Base-by-base conservation (phyloP, 2,797 vertebrate genomes). In the Typhlichthys subterraneus region DNA sequence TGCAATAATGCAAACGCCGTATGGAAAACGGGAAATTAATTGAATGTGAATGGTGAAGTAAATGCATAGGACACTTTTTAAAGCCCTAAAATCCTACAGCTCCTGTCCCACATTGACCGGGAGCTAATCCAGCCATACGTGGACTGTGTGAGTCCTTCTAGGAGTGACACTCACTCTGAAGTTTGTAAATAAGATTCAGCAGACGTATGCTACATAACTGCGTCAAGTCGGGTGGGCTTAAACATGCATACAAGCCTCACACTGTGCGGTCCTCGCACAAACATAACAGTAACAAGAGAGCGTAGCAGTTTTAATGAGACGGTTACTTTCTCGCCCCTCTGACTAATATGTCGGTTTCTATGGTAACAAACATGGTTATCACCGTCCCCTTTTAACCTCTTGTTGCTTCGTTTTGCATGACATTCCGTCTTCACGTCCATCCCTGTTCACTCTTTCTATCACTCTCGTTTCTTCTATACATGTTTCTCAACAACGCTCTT, bases 211-310 rank as follows among this genome's bases (percentile, higher is more conserved):
- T 38, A 38, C 33, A 38, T 38, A 7, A 7, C 33, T 38, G 33
- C 1, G 3, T 38, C 33, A 11, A 4, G n/a, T 48, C 4, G 4
- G 46, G 46, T 11, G 46, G 12, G 46, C 12, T 12, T 48, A 12
- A 48, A 48, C 4, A 11, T 12, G 46, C 8, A 38, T 38, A 38
- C 33, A 38, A 38, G 46, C 1, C 46, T 11, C n/a, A 11, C 33
- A 69, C 72, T 80, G 74, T 77, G 33, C 8, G 33, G 8, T 2
- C 69, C 80, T 85, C 65, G 6, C 80, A 69, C 77, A 80, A 77
- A 83, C 80, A 85, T 65, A 88, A 87, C 82, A 88, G 75, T 84
- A 90, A 86, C 87, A 82, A 87, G 86, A 83, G 80, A 79, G 79
- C 76, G 61, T 73, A 60, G 63, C 66, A 77, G 81, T 72, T 82